Base-by-base conservation (phyloP, 1,140 invertebrate species). In the Nixonia krombeini region DNA sequence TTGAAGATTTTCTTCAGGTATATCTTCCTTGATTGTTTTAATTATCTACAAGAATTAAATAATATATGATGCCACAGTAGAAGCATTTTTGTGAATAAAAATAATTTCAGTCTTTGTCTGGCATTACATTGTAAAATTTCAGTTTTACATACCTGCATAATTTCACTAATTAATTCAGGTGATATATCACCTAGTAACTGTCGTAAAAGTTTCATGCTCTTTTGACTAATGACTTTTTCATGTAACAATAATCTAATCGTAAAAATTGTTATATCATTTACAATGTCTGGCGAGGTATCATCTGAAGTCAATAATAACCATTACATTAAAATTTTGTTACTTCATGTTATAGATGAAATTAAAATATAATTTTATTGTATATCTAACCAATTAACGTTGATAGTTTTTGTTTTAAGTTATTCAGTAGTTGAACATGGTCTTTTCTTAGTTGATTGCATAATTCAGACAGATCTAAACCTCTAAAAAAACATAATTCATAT, bases 181-280 rank as follows among this genome's bases (percentile, higher is more conserved):
- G 82, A 80, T 17, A 88, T 79, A 57, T 79, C 78, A 1, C 88
- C 89, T 79, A 89, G 87, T 57, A 85, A 88, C 72, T 86, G 87
- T 42, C 86, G 86, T 31, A 89, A 82, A 69, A 86, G 70, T 23
- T 81, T 79, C 12, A 85, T 70, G 77, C 87, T 86, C 49, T 86
- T 87, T 3, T 87, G 79, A 49, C 87, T 86, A 4, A 91, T 86
- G 52, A 87, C 80, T 51, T 87, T 86, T 31, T 89, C 85, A 58
- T 88, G 80, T 6, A 90, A 80, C 52, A 92, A 90, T 61, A 91
- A 78, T 53, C 87, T 79, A 26, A 92, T 81, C 2, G 88, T 69
- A 63, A 89, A 88, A 2, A 91, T 81, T 16, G 87, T 80, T 29
- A 90, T 87, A 75, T 91, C 89, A 74, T 92, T 88, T 17, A 90